Evolutionary conservation across 2,797 vertebrate species (phyloP).

Genomic region (Rhinatrema bivittatum): DNA sequence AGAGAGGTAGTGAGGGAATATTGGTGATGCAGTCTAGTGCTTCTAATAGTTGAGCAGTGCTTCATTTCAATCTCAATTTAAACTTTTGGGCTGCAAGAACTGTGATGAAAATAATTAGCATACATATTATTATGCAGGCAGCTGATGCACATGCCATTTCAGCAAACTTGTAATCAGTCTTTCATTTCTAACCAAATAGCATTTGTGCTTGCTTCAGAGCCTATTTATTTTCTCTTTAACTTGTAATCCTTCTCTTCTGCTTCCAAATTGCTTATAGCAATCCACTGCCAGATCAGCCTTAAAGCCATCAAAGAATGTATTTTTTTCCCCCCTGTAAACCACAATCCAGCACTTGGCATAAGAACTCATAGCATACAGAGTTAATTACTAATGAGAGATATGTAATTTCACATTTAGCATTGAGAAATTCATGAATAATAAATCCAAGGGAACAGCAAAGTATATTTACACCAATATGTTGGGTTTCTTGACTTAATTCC

Average conservation of each 20-base stretch:
- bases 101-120: constrained; percentile 1
- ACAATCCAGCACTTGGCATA: constrained; percentile 34
- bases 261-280: constrained; percentile 60
- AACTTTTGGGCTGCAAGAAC: background rate
- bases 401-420: no score
- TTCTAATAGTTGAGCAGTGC: background rate
- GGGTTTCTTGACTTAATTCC: no score
- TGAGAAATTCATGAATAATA: no score
- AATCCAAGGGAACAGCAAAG: no score
- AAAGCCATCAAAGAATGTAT: constrained; percentile 52
- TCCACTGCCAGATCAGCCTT: no score
- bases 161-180: background rate
- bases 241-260: constrained; percentile 55
- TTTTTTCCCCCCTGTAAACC: constrained; percentile 53
- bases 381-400: constrained; percentile 63
- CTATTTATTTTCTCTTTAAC: constrained; percentile 43
- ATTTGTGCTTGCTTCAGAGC: constrained; percentile 33
- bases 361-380: constrained; percentile 31
- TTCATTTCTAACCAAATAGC: constrained; percentile 5
- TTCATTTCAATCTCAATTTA: background rate
- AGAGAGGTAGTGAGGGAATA: no score
- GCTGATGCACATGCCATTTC: constrained; percentile 2
- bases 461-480: no score
- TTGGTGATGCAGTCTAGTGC: no score
- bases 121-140: background rate